Evolutionary conservation across 1,140 invertebrate genomes (phyloP).

Genomic region (Nasonia longicornis): DNA sequence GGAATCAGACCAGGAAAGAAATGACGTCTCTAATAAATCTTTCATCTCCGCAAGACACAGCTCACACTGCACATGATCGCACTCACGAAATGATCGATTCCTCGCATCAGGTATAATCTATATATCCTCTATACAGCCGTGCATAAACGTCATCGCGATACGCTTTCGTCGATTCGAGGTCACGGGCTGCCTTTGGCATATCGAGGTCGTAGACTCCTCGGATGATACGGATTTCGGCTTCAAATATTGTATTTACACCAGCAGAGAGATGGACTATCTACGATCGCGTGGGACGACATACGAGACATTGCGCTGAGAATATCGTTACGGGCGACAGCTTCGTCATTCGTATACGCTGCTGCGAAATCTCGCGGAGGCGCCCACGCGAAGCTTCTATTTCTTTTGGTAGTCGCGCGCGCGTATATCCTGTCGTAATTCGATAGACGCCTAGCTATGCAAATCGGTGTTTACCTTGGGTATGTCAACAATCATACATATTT

Average conservation of each 20-base stretch:
- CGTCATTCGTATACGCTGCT: conserved; percentile 12
- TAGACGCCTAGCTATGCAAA: conserved; percentile 21
- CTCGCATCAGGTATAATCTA: background rate
- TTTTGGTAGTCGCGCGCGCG: background rate
- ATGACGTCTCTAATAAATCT: background rate
- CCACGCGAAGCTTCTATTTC: background rate
- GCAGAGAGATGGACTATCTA: background rate
- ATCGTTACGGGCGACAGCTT: background rate
- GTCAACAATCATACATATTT: too few relatives aligned
- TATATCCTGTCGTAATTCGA: conserved; percentile 33
- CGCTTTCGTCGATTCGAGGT: conserved; percentile 1
- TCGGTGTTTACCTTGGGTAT: background rate
- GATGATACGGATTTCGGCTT: conserved; percentile 1
- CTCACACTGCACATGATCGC: background rate
- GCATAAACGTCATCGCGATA: background rate
- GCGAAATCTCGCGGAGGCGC: conserved; percentile 15
- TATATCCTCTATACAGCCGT: background rate
- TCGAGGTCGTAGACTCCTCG: background rate
- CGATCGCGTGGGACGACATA: conserved; percentile 10
- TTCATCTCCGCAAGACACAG: background rate
- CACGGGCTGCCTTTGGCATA: background rate
- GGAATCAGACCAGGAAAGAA: background rate
- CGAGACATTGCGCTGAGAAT: background rate
- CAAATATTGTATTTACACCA: background rate
- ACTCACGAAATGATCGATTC: conserved; percentile 13